Evolutionary conservation across 2,113 vertebrate species (phyloP), one percentile per base, ranked within the genome.

Genomic region (Hippolais icterina): DNA sequence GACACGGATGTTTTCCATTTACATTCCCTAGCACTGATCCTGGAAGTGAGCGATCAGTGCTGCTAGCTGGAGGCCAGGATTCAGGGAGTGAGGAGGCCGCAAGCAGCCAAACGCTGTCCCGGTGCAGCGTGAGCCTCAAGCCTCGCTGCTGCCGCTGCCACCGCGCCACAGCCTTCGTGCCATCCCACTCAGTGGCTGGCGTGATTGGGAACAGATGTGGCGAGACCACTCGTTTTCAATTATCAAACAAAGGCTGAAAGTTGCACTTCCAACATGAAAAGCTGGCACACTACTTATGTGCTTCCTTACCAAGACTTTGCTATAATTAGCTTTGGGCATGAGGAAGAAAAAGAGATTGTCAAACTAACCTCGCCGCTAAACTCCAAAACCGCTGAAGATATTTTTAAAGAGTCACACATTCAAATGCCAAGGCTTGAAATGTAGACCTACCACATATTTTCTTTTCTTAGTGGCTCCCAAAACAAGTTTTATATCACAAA

Each of bases 231-330:
- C 53, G 13, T 87, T 97, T 95, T n/a, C 96, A 93, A 95, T 92
- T 92, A 94, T 79, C 80, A 76, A 95, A 94, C 92, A 94, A 97
- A 96, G 77, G 92, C 77, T 89, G 93, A 78, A 84, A 96, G 86
- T 56, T 90, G 87, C 85, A 57, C 91, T 93, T 81, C 72, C 72
- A 78, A 83, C 88, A 86, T 23, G 41, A 95, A 92, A 82, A 92
- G 90, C 76, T 92, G 92, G 93, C 92, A 94, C 23, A 64, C 10
- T 0, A n/a, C 89, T 92, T 56, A 82, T 90, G 93, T 92, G 41
- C 85, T 66, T 89, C 83, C 65, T 92, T 53, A 96, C 80, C 88
- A 65, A 93, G 69, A 37, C n/a, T 87, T 59, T 44, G 76, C 92
- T 92, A 89, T 90, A 90, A 70, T 90, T 95, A 95, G 61, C 65